phyloP scores from a whole-genome alignment of 2,888 invertebrate genomes.

The Campopleginae sp. region DNA sequence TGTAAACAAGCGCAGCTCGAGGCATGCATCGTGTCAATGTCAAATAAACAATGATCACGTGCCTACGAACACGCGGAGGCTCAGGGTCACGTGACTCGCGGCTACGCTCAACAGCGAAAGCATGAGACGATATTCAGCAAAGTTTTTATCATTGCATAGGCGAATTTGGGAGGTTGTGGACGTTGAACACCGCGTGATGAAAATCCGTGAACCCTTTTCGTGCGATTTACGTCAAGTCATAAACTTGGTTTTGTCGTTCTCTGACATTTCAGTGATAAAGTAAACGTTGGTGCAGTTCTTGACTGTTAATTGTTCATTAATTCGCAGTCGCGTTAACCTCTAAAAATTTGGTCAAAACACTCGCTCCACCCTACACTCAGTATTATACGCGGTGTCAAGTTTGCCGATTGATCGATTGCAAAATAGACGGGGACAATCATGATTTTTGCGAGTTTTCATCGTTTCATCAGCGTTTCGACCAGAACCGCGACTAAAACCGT shows the following conservation, averaged over 20 bases:
- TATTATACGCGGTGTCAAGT: neutral
- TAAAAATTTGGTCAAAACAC: constrained; percentile 20
- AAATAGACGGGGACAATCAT: constrained; percentile 53
- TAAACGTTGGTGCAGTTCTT: neutral
- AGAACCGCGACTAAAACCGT: constrained; percentile 18
- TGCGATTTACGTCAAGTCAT: constrained; percentile 9
- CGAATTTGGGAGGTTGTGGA: neutral
- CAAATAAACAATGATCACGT: constrained; percentile 20
- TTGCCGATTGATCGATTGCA: neutral
- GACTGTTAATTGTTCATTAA: neutral
- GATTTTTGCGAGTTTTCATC: constrained; percentile 67
- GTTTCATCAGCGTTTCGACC: constrained; percentile 53
- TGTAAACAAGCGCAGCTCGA: constrained; percentile 8
- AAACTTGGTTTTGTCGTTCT: constrained; percentile 24
- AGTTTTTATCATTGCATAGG: neutral
- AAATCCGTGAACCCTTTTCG: constrained; percentile 25
- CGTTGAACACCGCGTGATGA: constrained; percentile 3
- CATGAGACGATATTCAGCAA: neutral
- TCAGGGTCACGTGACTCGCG: neutral
- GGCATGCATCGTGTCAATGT: neutral
- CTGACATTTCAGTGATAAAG: constrained; percentile 13
- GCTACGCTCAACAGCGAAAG: neutral
- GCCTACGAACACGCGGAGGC: neutral
- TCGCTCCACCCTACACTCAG: neutral
- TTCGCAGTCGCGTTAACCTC: neutral